A percentile compares a stretch with the other conserved stretches of the same genome.
Evolutionary conservation across 2,888 invertebrate genomes (phyloP).

Genomic region (Chalcis sispes): DNA sequence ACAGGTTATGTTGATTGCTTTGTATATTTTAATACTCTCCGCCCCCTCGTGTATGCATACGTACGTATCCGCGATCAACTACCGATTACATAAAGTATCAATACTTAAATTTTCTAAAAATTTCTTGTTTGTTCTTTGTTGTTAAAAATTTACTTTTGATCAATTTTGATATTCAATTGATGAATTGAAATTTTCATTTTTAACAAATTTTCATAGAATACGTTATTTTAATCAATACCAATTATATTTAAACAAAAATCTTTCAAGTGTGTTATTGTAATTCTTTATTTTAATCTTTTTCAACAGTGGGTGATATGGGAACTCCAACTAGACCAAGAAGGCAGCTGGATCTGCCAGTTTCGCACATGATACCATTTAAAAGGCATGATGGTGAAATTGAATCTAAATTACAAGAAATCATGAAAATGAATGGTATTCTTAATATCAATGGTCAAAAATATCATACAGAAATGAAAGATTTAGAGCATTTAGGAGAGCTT

Average conservation of each 20-base stretch:
- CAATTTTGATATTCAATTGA: no score
- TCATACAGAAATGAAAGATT: constrained; percentile 88
- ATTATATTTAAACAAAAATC: no score
- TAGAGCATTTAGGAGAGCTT: constrained; percentile 90
- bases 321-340: constrained; percentile 78
- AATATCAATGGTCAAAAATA: constrained; percentile 88
- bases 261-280: not conserved
- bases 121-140: no score
- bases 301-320: constrained; percentile 76
- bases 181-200: no score
- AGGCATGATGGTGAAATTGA: constrained; percentile 82
- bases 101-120: constrained; percentile 18
- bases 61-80: constrained; percentile 40
- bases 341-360: constrained; percentile 80
- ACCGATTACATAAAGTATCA: constrained; percentile 48
- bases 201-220: no score
- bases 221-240: no score
- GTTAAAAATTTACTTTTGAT: no score
- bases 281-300: constrained; percentile 34
- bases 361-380: constrained; percentile 81
- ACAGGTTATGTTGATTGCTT: constrained; percentile 63
- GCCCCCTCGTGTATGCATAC: constrained; percentile 47
- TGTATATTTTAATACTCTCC: constrained; percentile 55
- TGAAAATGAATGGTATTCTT: constrained; percentile 93
- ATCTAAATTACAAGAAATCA: constrained; percentile 92